Conservation (phyloP, 2,888 invertebrate species). For the Gymnosoma rotundatum region DNA sequence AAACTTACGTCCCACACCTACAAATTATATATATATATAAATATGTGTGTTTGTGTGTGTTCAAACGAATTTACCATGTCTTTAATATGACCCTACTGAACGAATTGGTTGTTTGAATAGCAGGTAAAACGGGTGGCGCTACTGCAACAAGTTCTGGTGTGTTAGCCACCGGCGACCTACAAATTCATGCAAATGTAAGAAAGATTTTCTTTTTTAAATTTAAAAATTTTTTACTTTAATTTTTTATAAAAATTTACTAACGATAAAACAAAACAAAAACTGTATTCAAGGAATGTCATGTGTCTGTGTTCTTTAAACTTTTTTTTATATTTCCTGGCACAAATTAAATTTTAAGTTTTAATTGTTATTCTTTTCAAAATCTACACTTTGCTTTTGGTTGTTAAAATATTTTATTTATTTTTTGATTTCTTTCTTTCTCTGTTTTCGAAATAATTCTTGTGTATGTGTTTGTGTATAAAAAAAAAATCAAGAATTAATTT, state of each 20-base stretch:
- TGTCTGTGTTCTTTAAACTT: constrained; percentile 27
- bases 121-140: constrained; percentile 79
- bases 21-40: constrained; percentile 8
- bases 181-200: constrained; percentile 82
- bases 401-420: background rate
- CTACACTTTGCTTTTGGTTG: constrained; percentile 34
- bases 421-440: constrained; percentile 6
- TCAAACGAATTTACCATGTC: constrained; percentile 22
- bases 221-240: constrained; percentile 1
- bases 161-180: constrained; percentile 80
- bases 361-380: constrained; percentile 15
- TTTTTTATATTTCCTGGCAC: constrained; percentile 43
- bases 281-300: constrained; percentile 44
- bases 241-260: constrained; percentile 62
- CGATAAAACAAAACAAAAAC: constrained; percentile 29
- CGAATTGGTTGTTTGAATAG: constrained; percentile 68
- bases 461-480: constrained; percentile 43
- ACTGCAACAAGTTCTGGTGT: constrained; percentile 69
- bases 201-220: constrained; percentile 39
- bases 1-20: constrained; percentile 1
- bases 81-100: background rate
- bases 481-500: constrained; percentile 3
- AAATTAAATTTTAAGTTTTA: background rate
- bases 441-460: background rate
- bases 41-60: constrained; percentile 13